phyloP scores from a whole-genome alignment of 2,113 vertebrate genomes.

The Australoheros scitulus region DNA sequence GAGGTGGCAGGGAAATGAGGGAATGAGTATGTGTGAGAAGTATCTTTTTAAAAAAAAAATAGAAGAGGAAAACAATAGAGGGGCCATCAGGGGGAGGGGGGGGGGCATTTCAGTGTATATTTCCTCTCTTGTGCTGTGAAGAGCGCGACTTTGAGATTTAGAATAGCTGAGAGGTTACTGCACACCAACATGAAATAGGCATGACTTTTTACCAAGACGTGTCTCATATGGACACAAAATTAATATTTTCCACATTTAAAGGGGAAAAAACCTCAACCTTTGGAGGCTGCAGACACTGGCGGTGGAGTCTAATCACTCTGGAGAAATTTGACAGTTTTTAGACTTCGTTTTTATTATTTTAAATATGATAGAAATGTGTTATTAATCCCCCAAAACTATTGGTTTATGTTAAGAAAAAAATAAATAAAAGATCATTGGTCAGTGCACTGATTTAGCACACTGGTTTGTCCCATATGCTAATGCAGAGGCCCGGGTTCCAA shows the following conservation, averaged over 20 bases:
- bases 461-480: too few relatives aligned
- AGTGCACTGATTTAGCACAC: not conserved
- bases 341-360: not conserved
- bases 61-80: not conserved
- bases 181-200: not conserved
- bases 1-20: not conserved
- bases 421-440: not conserved
- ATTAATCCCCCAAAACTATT: not conserved
- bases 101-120: slow-evolving; percentile 6
- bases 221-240: not conserved
- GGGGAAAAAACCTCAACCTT: not conserved
- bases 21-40: slow-evolving; percentile 8
- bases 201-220: not conserved
- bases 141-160: slow-evolving; percentile 40
- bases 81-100: not conserved
- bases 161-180: not conserved
- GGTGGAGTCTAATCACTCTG: not conserved
- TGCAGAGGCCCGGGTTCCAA: too few relatives aligned
- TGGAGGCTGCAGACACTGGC: too few relatives aligned
- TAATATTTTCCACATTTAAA: not conserved
- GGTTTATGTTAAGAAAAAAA: not conserved
- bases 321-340: not conserved
- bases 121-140: slow-evolving; percentile 37
- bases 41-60: not conserved
- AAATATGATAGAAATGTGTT: not conserved